Evolutionary conservation across 2,797 vertebrate species (phyloP), one percentile per base, ranked within the genome.

Genomic region (Dendrocincla tyrannina): DNA sequence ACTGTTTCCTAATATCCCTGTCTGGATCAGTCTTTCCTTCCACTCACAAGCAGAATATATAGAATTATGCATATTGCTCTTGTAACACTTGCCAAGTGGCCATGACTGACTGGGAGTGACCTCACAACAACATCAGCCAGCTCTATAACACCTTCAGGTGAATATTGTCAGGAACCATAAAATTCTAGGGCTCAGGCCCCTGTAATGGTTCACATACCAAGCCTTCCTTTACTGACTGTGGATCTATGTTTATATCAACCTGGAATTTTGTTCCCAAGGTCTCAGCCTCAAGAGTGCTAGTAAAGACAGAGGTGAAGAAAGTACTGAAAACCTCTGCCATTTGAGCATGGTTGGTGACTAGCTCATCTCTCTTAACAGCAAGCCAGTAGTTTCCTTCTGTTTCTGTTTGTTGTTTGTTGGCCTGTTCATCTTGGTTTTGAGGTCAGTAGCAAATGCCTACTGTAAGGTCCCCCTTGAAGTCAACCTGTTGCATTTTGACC

Each of bases 131-230:
- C 50, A 83, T 4, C 37, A 88, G 37, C 28, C 59, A 70, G 50
- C 20, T 64, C 37, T 58, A 7, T 16, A 33, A 30, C 37, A 64
- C 2, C 24, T 59, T 72, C 10, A 10, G 30, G 33, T 41, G 30
- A 72, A 32, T 52, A 32, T 11, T 1, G 1, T 12, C 59, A 66
- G 46, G 58, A 46, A 66, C 30, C 37, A 46, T 30, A 0, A 0
- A 32, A 39, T 53, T 20, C 46, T 28, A 12, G 44, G 50, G 17
- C 14, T 46, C 44, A 58, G 44, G 20, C 10, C n/a, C n/a, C 25
- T 46, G 37, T 16, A 32, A 32, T 1, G 46, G 46, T 17, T 72
- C 32, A 59, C n/a, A n/a, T 27, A 32, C 25, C 30, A 44, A 59
- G 39, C 46, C 6, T 46, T 72, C 22, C 66, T 78, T 53, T 39